A percentile compares a stretch with the other conserved stretches of the same genome.
phyloP scores from a whole-genome alignment of 2,797 vertebrate species.

The Crocidura indochinensis region DNA sequence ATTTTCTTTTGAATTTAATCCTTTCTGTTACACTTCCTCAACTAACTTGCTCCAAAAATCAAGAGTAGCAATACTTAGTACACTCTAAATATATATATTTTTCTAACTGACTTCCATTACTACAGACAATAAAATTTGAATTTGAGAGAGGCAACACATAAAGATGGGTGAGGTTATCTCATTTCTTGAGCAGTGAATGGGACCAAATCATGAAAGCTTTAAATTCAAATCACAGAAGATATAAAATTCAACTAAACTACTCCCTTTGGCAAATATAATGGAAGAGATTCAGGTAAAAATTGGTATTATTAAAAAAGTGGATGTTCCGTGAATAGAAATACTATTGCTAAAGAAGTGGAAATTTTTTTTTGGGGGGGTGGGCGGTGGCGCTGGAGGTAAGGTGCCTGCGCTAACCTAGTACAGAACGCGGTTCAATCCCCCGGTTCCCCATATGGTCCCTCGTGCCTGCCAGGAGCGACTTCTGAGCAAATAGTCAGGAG shows the following conservation, averaged over 20 bases:
- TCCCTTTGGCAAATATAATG: background rate
- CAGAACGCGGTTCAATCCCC: no score
- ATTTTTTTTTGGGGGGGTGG: no score
- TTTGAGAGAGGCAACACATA: background rate
- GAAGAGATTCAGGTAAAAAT: background rate
- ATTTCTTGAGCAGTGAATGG: background rate
- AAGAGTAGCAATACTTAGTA: background rate
- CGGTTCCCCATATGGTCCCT: no score
- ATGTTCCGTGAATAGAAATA: background rate
- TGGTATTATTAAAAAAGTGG: background rate
- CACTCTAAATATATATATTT: background rate
- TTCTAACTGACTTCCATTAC: background rate
- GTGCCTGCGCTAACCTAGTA: no score
- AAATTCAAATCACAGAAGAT: conserved; percentile 33
- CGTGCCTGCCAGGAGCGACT: no score
- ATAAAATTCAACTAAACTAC: background rate
- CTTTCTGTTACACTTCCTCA: background rate
- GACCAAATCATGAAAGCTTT: conserved; percentile 8
- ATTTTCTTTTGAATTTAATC: background rate
- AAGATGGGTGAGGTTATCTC: accelerated
- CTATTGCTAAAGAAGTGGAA: background rate
- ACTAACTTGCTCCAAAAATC: background rate
- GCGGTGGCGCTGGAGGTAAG: no score
- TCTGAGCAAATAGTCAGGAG: no score
- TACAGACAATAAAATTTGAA: background rate